Conservation (phyloP, 1,140 invertebrate genomes). For the Brachionus asplanchnoidis region DNA sequence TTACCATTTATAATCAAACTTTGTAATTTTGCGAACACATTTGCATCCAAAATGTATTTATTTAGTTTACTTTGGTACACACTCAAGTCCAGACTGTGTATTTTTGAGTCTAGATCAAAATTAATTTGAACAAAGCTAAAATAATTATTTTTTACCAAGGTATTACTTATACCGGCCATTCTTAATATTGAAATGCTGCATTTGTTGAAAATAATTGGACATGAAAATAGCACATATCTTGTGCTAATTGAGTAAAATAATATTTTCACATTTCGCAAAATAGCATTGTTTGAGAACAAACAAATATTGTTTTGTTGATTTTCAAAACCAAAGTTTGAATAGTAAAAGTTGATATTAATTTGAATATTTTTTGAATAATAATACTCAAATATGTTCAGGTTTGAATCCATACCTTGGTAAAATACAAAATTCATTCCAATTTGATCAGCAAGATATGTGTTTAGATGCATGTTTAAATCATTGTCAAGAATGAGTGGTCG, state of each 20-base stretch:
- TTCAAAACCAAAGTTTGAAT: neutral
- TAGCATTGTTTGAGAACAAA: neutral
- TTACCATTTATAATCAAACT: neutral
- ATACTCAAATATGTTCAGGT: neutral
- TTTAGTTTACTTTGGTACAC: neutral
- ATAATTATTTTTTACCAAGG: neutral
- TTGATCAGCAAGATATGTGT: too few relatives aligned
- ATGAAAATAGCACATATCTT: neutral
- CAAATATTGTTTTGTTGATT: neutral
- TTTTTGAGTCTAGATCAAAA: neutral
- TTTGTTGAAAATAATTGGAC: neutral
- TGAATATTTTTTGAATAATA: neutral
- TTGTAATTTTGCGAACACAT: neutral
- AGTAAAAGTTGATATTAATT: neutral
- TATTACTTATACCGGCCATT: neutral
- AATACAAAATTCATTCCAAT: neutral
- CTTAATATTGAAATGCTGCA: neutral
- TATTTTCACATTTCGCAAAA: neutral
- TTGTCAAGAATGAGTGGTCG: too few relatives aligned
- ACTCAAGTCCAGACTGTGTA: neutral
- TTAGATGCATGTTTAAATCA: too few relatives aligned
- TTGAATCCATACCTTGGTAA: neutral
- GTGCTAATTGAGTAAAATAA: neutral
- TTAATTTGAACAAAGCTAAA: neutral
- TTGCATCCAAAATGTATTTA: neutral